Evolutionary conservation across 2,113 vertebrate species (phyloP).

Genomic region (Cynoglossus semilaevis): DNA sequence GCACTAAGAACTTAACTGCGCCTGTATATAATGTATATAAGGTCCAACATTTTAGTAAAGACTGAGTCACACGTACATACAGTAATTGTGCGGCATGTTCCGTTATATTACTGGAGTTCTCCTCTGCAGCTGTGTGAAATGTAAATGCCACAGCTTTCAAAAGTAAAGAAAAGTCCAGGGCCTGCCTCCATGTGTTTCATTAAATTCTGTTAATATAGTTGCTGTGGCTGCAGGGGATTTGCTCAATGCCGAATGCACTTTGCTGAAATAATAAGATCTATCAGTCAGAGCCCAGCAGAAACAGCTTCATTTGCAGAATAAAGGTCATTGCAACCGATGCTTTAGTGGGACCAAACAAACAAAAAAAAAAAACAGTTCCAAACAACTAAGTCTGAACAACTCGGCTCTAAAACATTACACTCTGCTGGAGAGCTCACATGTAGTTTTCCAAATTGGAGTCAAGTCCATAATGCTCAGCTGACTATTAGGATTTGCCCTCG

Average conservation of each 20-base stretch:
- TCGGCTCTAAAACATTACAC: constrained; percentile 28
- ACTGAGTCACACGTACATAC: constrained; percentile 9
- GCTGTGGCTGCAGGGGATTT: constrained; percentile 73
- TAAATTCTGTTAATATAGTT: constrained; percentile 75
- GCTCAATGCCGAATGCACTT: constrained; percentile 69
- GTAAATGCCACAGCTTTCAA: constrained; percentile 70
- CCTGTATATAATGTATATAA: not conserved
- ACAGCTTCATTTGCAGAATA: constrained; percentile 79
- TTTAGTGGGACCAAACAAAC: constrained; percentile 54
- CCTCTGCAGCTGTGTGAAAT: constrained; percentile 39
- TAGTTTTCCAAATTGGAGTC: constrained; percentile 19
- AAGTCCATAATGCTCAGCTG: constrained; percentile 18
- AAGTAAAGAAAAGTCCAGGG: constrained; percentile 60
- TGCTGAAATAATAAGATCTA: constrained; percentile 79
- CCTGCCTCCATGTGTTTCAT: constrained; percentile 72
- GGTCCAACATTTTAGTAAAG: not conserved
- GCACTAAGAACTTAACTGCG: no score
- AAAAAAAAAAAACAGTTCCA: constrained; percentile 39
- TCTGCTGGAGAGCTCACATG: constrained; percentile 20
- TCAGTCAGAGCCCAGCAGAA: constrained; percentile 70
- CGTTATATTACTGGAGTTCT: constrained; percentile 27
- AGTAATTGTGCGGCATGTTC: not conserved
- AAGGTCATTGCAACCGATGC: constrained; percentile 74
- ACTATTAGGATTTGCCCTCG: constrained; percentile 23
- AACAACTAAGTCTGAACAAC: constrained; percentile 8